phyloP scores from a whole-genome alignment of 2,113 vertebrate genomes.

The Promerops cafer region DNA sequence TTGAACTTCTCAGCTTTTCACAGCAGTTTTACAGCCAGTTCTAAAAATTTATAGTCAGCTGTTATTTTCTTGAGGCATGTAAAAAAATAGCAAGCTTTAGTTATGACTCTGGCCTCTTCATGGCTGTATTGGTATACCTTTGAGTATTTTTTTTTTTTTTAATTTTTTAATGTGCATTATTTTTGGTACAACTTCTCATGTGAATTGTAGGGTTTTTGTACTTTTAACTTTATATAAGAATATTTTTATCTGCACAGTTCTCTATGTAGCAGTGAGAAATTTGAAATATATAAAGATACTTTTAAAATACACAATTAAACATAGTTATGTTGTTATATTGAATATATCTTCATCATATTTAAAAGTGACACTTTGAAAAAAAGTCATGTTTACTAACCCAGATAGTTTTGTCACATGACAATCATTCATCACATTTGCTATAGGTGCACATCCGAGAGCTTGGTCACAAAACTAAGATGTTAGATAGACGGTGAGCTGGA shows the following conservation, averaged over 20 bases:
- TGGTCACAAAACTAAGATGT: background rate
- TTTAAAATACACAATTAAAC: background rate
- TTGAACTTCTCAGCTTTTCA: background rate
- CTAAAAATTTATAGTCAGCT: background rate
- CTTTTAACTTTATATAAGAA: background rate
- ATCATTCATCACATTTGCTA: background rate
- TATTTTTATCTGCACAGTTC: background rate
- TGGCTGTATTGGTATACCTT: background rate
- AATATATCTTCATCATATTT: background rate
- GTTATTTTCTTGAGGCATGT: background rate
- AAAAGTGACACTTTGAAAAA: background rate
- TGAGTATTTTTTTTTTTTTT: background rate
- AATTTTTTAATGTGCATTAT: background rate
- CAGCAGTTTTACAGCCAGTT: background rate
- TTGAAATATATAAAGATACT: background rate
- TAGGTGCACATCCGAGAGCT: background rate
- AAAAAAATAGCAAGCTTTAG: background rate
- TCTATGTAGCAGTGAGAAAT: background rate
- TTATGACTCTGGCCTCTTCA: background rate
- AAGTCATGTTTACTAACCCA: background rate
- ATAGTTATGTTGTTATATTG: background rate
- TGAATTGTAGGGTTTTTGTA: background rate
- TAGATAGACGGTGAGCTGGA: background rate
- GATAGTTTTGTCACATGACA: background rate
- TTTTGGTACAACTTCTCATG: background rate